phyloP scores from a whole-genome alignment of 1,140 invertebrate genomes.

The Musca domestica region DNA sequence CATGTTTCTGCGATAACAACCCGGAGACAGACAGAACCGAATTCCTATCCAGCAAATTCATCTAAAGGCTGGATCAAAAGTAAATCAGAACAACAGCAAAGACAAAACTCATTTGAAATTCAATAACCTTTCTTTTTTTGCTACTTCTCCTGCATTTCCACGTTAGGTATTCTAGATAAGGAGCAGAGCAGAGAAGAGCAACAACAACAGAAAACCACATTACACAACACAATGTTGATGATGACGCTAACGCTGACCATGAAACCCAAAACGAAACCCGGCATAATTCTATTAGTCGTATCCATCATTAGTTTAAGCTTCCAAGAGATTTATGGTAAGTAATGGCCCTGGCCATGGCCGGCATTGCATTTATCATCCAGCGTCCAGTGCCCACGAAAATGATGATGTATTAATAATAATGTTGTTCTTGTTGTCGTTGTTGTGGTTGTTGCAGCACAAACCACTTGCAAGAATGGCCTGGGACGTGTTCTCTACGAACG shows the following conservation, averaged over 20 bases:
- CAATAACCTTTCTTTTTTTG: too few species aligned
- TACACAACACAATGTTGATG: too few species aligned
- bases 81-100: too few species aligned
- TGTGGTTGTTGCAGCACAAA: constrained; percentile 60
- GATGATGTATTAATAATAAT: too few species aligned
- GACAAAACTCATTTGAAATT: too few species aligned
- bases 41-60: not conserved
- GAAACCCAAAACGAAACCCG: constrained; percentile 5
- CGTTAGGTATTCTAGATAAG: too few species aligned
- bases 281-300: constrained; percentile 15
- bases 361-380: not conserved
- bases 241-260: constrained; percentile 7
- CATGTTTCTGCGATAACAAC: too few species aligned
- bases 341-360: not conserved
- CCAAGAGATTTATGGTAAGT: constrained; percentile 26
- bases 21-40: not conserved
- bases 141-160: too few species aligned
- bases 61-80: too few species aligned
- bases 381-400: not conserved
- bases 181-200: too few species aligned
- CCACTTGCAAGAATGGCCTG: constrained; percentile 82
- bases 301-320: constrained; percentile 24
- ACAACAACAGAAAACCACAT: too few species aligned
- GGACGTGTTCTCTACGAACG: constrained; percentile 85
- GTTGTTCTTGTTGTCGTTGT: not conserved